Evolutionary conservation across 2,888 invertebrate species (phyloP), one percentile per base, ranked within the genome.

Genomic region (Nasonovia ribisnigri): DNA sequence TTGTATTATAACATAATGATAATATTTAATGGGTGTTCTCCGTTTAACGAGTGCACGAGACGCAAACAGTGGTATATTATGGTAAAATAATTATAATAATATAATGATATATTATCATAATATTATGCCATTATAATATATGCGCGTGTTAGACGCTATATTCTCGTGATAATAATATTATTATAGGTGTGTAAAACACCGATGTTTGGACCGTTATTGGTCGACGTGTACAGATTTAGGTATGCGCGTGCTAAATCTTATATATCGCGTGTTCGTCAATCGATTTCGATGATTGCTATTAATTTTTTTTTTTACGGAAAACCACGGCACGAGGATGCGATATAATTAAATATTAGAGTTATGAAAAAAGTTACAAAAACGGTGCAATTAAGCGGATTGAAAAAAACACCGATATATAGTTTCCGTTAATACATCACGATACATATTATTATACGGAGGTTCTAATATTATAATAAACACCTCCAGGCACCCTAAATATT

Each of bases 201-300:
- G 36, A 77, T 36, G 36, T 36, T 77, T 3, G 6, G 36, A 36
- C 77, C 36, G 8, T 77, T 36, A 77, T n/a, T n/a, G 36, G 36
- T 36, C 36, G 36, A 77, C 5, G 36, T 43, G 11, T 43, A 57
- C 5, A 36, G 10, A 1, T 26, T 24, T 54, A n/a, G 1, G n/a
- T 29, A 29, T 8, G 3, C 42, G 43, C 42, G 36, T 46, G 46
- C 43, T 16, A n/a, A 26, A 11, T 43, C 26, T 43, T 43, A 16
- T 26, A 20, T 20, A 89, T 89, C 60, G 60, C 46, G 89, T 89
- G 89, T 60, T 57, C 46, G 60, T 89, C 43, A 43, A 57, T 43
- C 89, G 20, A 46, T 60, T 89, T 60, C 42, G 43, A 60, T 57
- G 42, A 57, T 88, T 29, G 57, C 43, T 43, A 42, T 0, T 10